These are phyloP conservation scores for Megaceryle alcyon DNA, from an alignment of 2,797 vertebrate genomes.

Conservation along the genomic window DNA sequence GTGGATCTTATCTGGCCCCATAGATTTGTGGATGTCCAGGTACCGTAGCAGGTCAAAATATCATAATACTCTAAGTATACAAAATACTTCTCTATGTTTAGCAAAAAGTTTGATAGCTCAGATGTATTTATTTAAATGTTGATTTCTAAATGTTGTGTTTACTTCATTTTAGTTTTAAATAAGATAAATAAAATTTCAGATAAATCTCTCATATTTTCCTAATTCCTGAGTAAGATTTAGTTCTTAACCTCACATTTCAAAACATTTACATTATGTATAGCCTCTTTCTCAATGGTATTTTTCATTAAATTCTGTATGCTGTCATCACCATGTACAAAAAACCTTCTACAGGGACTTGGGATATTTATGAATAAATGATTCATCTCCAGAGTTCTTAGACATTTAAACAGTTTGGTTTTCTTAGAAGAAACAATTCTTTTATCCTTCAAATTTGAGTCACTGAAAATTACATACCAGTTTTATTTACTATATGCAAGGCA, in stretches of 20 bases:
- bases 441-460: not conserved
- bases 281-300: not conserved
- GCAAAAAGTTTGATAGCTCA: not conserved
- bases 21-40: too few species aligned
- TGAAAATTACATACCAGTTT: not conserved
- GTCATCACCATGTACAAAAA: not conserved
- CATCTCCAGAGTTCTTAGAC: not conserved
- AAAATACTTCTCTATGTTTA: too few species aligned
- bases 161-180: not conserved
- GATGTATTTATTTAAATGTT: not conserved
- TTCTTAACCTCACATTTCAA: not conserved
- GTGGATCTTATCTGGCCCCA: too few species aligned
- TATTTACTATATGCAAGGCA: not conserved
- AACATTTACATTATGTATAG: not conserved
- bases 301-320: not conserved
- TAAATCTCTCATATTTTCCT: not conserved
- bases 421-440: not conserved
- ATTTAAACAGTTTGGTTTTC: not conserved
- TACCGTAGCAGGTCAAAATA: too few species aligned
- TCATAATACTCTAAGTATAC: too few species aligned
- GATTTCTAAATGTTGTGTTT: not conserved
- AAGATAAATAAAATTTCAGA: not conserved
- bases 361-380: not conserved
- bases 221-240: not conserved
- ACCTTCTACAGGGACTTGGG: not conserved